Base-by-base conservation (phyloP, 1,140 invertebrate genomes). In the Piezodorus guildinii region DNA sequence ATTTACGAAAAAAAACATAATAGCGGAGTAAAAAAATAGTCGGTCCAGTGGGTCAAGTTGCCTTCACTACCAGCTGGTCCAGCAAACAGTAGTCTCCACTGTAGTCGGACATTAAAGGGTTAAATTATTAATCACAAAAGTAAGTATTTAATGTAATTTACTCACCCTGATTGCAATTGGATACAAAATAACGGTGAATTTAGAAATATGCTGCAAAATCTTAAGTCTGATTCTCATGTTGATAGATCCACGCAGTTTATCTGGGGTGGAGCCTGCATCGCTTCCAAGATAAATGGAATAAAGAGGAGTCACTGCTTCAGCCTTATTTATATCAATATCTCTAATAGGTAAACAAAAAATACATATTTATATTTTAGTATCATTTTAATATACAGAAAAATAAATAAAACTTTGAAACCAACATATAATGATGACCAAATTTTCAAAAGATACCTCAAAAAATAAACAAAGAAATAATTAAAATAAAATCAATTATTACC, bases 141-240 rank as follows among this genome's bases (percentile, higher is more conserved):
- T 8, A 30, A 30, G 8, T 39, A 39, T 39, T 39, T 1, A 39
- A 39, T 10, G 34, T 12, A 4, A 10, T 64, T 45, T 65, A 66
- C 49, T 67, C 73, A 90, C 84, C 77, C 90, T 87, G 60, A 94
- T 85, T 70, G 85, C 86, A 62, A 84, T 81, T 27, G 87, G 87
- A 71, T 91, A 87, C 69, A 86, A 81, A 62, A 89, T 85, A 44
- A 84, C 86, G 16, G 84, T 83, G 16, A 90, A 87, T 71, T 85
- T 85, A 64, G 90, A 82, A 52, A 95, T 77, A 77, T 90, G 87
- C 63, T 90, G 85, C 65, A 95, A 81, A 21, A 96, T 73, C 75
- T 94, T 94, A 17, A 94, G 75, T 34, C 90, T 80, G 58, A 94
- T 85, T 68, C 90, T 80, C 0, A 88, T 87, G 72, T 85, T 87